Evolutionary conservation across 2,113 vertebrate species (phyloP), one percentile per base, ranked within the genome.

Genomic region (Odocoileus virginianus): DNA sequence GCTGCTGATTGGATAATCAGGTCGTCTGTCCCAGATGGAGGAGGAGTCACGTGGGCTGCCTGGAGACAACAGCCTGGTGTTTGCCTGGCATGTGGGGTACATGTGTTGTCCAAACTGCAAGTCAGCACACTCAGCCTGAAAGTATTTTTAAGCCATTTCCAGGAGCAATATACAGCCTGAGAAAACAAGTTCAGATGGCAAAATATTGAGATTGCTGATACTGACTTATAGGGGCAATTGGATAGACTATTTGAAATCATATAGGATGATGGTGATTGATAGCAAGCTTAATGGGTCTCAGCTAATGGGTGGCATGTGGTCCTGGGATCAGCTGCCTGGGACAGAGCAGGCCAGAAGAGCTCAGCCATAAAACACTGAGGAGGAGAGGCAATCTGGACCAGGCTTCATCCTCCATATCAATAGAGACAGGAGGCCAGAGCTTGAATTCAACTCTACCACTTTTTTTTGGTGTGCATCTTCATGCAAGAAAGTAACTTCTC

Each of bases 401-500:
- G 52, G 13, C 36, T 81, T 54, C 58, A 33, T 25, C 27, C 27
- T 60, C 78, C 19, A 0, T 47, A 36, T 45, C 55, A n/a, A 0
- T 2, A 3, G 25, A 43, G 67, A 64, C 40, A 36, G 74, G 81
- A 82, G 33, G 27, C 40, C 57, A 55, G 45, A 87, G 52, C 93
- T 84, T 52, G 14, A 87, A 78, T 47, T 43, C 33, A 52, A 5
- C 23, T 91, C 84, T 83, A 47, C 33, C 15, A 4, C 60, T n/a
- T 74, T 47, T 74, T 47, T 21, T 55, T 90, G 12, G 40, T 87
- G 71, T 71, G 60, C 28, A 10, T 8, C 30, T 55, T 74, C 84
- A 76, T 55, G 47, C 52, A 36, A 58, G 47, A 67, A 60, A 67
- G 85, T 45, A 54, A 92, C 92, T 45, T 95, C 55, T 94, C 92